Base-by-base conservation (phyloP, 2,888 invertebrate genomes). In the Drosophila emarginata region DNA sequence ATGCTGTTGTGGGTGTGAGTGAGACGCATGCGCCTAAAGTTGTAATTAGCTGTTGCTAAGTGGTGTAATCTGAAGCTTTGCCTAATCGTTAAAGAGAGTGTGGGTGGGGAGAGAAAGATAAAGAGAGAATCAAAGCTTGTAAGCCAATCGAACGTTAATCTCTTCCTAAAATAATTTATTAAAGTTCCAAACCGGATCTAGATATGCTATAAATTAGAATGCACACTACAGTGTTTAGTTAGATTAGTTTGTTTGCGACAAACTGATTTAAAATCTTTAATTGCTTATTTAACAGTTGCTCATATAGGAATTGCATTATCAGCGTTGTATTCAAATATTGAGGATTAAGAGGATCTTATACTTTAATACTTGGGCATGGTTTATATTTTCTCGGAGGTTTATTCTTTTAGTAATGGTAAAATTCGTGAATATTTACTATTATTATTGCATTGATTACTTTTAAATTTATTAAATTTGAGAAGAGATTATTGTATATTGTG, bases 241-340 rank as follows among this genome's bases (percentile, higher is more conserved):
- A 94, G 94, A 28, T 92, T 95, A 85, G 45, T 74, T 78, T 95
- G 95, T 94, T 92, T 95, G 90, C 93, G 93, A 75, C 94, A 95
- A 90, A 92, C 93, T 61, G 95, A 95, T 93, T 93, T 95, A 91
- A 95, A 95, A 83, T 93, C 94, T 76, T 93, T 95, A 92, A 94
- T 95, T 93, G 95, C 95, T 51, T 85, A 85, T 83, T 89, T 87
- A 50, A 95, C 95, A 39, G 94, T 95, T 0, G 93, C 94, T 78
- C 95, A 96, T 93, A 95, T 95, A 92, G 93, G 94, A 7, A 83
- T 95, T 85, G 93, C 94, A 21, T 92, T 95, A 90, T 82, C 93
- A 0, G 93, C 94, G 0, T 89, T 94, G 93, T 93, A 60, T 91
- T 94, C 90, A 93, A 90, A 91, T 92, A 92, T 91, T 93, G 93